These are phyloP conservation scores for Eucera pruinosa DNA, from an alignment of 2,888 invertebrate genomes.

Conservation along the genomic window DNA sequence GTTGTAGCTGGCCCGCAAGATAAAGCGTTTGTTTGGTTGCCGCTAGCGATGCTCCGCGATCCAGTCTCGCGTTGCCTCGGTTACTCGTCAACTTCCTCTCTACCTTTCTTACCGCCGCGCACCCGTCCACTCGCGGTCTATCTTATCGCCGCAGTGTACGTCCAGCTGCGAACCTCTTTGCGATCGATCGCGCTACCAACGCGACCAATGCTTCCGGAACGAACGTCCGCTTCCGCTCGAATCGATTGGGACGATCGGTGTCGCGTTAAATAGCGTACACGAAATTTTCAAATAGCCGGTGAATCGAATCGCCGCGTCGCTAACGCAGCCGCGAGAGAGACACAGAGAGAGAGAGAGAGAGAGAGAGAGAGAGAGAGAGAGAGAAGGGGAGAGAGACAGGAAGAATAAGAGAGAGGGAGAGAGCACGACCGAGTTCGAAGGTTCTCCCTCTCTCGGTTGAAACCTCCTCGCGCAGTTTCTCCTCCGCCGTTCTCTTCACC, in stretches of 20 bases:
- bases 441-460: conserved; percentile 37
- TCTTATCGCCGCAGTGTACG: not conserved
- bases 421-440: conserved; percentile 12
- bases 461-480: conserved; percentile 42
- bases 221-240: not conserved
- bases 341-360: not conserved
- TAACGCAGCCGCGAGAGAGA: not conserved
- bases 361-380: not conserved
- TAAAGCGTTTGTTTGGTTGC: conserved; percentile 23
- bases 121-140: not conserved
- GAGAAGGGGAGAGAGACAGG: not conserved
- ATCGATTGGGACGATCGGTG: not conserved
- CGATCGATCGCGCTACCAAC: not conserved
- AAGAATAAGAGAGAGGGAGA: not conserved
- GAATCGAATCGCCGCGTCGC: conserved; percentile 26
- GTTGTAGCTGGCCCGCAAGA: not conserved
- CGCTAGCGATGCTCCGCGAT: not conserved
- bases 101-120: not conserved
- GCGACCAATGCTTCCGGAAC: not conserved
- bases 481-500: conserved; percentile 37
- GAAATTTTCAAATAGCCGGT: conserved; percentile 13
- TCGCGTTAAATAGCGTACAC: not conserved
- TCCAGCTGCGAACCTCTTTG: not conserved
- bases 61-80: not conserved
- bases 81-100: not conserved